These are phyloP conservation scores for Drosophila rubida DNA, from an alignment of 2,888 invertebrate species.

Conservation along the genomic window DNA sequence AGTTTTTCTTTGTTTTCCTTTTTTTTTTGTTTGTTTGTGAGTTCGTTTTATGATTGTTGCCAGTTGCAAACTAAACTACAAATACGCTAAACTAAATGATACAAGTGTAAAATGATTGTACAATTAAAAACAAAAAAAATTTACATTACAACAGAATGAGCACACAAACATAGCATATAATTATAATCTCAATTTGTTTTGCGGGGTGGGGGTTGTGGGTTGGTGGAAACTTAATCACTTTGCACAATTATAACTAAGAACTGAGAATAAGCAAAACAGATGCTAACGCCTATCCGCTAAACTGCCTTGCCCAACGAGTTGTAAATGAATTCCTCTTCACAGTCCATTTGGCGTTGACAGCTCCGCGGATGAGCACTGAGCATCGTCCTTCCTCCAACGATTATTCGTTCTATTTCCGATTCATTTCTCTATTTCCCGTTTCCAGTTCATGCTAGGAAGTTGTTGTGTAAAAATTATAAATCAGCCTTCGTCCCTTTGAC, in stretches of 20 bases:
- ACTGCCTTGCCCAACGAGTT: constrained; percentile 11
- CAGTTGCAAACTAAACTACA: constrained; percentile 62
- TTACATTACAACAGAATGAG: constrained; percentile 17
- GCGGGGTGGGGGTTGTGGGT: background rate
- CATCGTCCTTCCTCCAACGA: background rate
- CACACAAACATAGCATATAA: constrained; percentile 25
- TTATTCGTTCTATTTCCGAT: constrained; percentile 1
- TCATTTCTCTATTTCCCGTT: constrained; percentile 7
- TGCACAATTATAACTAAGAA: constrained; percentile 51
- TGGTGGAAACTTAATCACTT: constrained; percentile 36
- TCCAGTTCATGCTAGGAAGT: constrained; percentile 64
- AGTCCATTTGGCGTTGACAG: constrained; percentile 7
- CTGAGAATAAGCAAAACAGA: constrained; percentile 30
- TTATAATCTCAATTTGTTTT: constrained; percentile 61
- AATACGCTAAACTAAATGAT: constrained; percentile 37
- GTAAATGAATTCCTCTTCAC: constrained; percentile 5
- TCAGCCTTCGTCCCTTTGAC: constrained; percentile 82
- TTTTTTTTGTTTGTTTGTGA: background rate
- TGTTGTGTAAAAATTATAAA: constrained; percentile 59
- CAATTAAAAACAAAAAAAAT: constrained; percentile 25
- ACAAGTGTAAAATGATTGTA: constrained; percentile 35
- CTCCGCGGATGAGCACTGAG: constrained; percentile 20
- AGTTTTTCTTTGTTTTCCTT: constrained; percentile 43
- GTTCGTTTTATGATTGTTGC: constrained; percentile 69
- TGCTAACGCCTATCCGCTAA: background rate